Percentiles rank a stretch among this genome's conserved stretches.
Evolutionary conservation across 2,888 invertebrate species (phyloP).

Genomic region (Dryobotodes eremita): DNA sequence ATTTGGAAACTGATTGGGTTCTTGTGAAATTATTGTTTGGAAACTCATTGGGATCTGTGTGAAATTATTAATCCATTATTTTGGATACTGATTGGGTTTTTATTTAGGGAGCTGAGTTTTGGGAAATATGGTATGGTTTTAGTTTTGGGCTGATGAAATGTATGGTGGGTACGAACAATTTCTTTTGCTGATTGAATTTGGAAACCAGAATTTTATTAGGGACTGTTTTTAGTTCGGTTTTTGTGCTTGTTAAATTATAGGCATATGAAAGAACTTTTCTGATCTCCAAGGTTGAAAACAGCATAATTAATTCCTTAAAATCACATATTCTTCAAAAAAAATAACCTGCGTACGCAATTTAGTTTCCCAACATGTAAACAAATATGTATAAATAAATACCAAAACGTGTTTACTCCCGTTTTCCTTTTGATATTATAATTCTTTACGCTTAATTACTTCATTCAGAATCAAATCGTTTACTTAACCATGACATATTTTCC

Average conservation of each 20-base stretch:
- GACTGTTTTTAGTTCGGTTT: neutral
- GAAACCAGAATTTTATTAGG: neutral
- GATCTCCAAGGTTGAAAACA: neutral
- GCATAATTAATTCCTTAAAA: neutral
- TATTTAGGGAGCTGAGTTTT: slow-evolving; percentile 5
- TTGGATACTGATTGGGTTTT: slow-evolving; percentile 24
- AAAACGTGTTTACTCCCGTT: slow-evolving; percentile 1
- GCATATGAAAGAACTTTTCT: neutral
- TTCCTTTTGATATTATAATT: slow-evolving; percentile 18
- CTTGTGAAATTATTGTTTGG: neutral
- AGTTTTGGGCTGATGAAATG: slow-evolving; percentile 24
- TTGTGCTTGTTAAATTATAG: neutral
- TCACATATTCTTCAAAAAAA: neutral
- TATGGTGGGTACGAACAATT: slow-evolving; percentile 5
- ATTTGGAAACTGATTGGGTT: slow-evolving; percentile 15
- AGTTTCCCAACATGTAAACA: neutral
- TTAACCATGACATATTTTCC: slow-evolving; percentile 42
- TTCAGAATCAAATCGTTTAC: slow-evolving; percentile 37
- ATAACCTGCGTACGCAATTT: neutral
- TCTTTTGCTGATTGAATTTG: slow-evolving; percentile 34
- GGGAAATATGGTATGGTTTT: slow-evolving; percentile 25
- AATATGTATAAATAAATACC: neutral
- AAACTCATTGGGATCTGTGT: neutral
- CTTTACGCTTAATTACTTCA: slow-evolving; percentile 5
- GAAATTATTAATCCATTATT: slow-evolving; percentile 12